Conservation (phyloP, 2,113 vertebrate species). For the Siphamia tubifer region DNA sequence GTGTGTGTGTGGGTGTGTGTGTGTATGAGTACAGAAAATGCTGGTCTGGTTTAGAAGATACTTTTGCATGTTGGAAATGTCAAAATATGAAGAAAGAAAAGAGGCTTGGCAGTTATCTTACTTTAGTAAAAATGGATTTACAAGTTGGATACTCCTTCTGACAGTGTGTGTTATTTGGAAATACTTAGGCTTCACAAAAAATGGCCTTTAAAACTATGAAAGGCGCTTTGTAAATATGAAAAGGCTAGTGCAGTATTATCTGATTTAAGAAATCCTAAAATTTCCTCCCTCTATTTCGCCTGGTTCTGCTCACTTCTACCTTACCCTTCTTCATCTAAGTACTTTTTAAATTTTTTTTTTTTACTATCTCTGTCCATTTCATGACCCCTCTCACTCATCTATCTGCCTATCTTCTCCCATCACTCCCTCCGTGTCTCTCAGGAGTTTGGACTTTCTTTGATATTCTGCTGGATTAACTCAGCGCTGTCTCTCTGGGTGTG, state of each 20-base stretch:
- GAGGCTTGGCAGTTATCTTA: background rate
- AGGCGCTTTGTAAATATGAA: background rate
- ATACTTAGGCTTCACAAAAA: background rate
- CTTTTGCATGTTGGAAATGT: background rate
- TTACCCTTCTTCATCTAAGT: conserved; percentile 6
- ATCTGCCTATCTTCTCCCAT: conserved; percentile 7
- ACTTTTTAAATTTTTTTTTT: conserved; percentile 2
- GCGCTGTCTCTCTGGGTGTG: conserved; percentile 27
- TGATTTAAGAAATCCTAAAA: conserved; percentile 39
- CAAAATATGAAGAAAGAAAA: background rate
- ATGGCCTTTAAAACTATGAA: conserved; percentile 8
- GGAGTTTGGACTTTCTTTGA: conserved; percentile 42
- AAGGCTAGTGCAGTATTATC: background rate
- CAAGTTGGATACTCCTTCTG: background rate
- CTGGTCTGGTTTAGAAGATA: background rate
- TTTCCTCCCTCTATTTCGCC: conserved; percentile 24
- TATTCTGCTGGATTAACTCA: conserved; percentile 52
- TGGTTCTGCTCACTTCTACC: conserved; percentile 16
- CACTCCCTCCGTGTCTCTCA: conserved; percentile 44
- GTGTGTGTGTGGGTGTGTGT: background rate
- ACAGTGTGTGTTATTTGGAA: background rate
- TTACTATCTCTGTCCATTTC: conserved; percentile 50
- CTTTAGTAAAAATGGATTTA: background rate
- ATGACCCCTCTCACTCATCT: conserved; percentile 37
- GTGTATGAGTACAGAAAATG: background rate